Base-by-base conservation (phyloP, 2,888 invertebrate genomes). In the Dysmachus trigonus region DNA sequence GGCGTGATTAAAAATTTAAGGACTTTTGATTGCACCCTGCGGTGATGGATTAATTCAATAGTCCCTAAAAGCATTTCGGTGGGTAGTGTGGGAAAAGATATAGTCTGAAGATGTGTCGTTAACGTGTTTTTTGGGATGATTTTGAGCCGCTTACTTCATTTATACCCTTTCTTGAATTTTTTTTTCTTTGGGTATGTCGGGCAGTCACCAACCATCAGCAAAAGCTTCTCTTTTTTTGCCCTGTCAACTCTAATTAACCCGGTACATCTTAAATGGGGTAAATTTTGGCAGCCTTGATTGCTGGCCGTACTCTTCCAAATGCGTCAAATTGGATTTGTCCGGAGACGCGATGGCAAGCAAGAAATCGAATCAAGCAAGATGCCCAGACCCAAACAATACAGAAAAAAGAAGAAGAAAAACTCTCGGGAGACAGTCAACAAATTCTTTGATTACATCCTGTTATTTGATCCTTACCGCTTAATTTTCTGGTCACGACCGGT, bases 371-470 rank as follows among this genome's bases (percentile, higher is more conserved):
- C 82, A 62, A 71, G 47, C 35, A 82, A 35, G 71, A 82, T 35
- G 71, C 71, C 71, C 33, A 82, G 71, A 82, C 82, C 82, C n/a
- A 82, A 82, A 82, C 82, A 82, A 47, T 27, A 81, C 33, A 81
- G 51, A 81, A 41, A 41, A 41, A 38, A 81, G n/a, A n/a, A n/a
- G n/a, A n/a, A n/a, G n/a, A n/a, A 81, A 82, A 62, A 71, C 13
- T 82, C 82, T 71, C 82, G 53, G 31, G 82, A 82, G 82, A 82
- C 82, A 82, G 62, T 82, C 82, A 62, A 62, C 82, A 82, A 82
- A 82, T 82, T 82, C 82, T 82, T 82, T 82, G 82, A 82, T 82
- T 82, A 82, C 82, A 82, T 82, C 82, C 82, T 82, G 82, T 82
- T 82, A 82, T 82, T 82, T 82, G 82, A 82, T 82, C 62, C 82